Conservation (phyloP, 2,113 vertebrate genomes). For the Axis porcinus region DNA sequence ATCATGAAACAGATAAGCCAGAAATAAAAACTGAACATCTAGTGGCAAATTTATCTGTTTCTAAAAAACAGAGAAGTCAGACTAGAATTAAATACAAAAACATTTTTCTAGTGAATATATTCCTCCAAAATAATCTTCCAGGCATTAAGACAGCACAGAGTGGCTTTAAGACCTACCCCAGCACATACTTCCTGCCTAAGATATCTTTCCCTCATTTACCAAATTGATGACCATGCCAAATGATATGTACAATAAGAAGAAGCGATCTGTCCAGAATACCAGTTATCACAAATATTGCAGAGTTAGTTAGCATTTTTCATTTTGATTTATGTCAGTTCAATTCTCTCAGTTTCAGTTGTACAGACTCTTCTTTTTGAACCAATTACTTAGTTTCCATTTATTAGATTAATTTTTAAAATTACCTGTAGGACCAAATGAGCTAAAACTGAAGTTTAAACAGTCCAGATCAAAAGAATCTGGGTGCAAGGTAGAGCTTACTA, state of each 20-base stretch:
- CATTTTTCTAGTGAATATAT: not conserved
- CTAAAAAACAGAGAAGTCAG: constrained; percentile 47
- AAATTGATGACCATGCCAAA: constrained; percentile 53
- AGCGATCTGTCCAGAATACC: constrained; percentile 5
- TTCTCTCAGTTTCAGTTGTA: constrained; percentile 20
- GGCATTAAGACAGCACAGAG: not conserved
- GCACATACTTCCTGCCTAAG: not conserved
- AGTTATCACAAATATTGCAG: constrained; percentile 47
- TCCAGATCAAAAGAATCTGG: constrained; percentile 12
- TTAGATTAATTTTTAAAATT: constrained; percentile 21
- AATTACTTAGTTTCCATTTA: constrained; percentile 50
- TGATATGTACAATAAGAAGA: constrained; percentile 44
- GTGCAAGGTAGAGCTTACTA: not conserved
- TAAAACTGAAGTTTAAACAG: constrained; percentile 9
- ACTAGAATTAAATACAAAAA: constrained; percentile 42
- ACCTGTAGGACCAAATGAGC: constrained; percentile 40
- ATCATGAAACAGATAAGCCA: constrained; percentile 62
- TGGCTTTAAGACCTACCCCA: not conserved
- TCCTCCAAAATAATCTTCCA: not conserved
- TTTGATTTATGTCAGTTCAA: constrained; percentile 18
- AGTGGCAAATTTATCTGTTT: constrained; percentile 62
- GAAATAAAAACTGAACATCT: constrained; percentile 56
- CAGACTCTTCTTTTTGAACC: not conserved
- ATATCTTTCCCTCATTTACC: not conserved
- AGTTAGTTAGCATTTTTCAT: constrained; percentile 33